Evolutionary conservation across 2,888 invertebrate genomes (phyloP), one percentile per base, ranked within the genome.

Genomic region (Noctua janthe): DNA sequence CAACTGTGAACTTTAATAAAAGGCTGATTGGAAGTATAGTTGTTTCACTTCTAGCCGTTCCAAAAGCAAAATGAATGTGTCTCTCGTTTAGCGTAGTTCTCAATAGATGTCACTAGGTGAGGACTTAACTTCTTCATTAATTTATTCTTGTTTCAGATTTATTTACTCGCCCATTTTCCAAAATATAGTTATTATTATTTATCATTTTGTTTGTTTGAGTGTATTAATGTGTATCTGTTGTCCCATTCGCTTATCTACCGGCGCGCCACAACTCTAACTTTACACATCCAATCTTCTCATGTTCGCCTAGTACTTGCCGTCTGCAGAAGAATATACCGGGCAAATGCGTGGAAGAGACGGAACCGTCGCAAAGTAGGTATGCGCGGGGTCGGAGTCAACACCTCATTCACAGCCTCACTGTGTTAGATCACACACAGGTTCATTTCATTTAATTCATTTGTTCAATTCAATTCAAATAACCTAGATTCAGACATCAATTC

Each of bases 261-360:
- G n/a, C n/a, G 64, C 54, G 67, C 39, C 56, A 56, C 5, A 59
- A 54, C 15, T 17, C 56, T 2, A 8, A 67, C 11, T 7, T 35
- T 47, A 23, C 71, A 81, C 67, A 70, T 80, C 71, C 72, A 11
- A 39, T 20, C 49, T 11, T 47, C 17, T 83, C 47, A 81, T 88
- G 88, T 29, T 75, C 10, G 81, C 89, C 89, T 88, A 74, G 87
- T 88, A 86, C 80, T 81, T 17, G 13, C 69, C 43, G 80, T 83
- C 70, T 73, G 73, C 67, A 71, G 66, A 78, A 23, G 83, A 78
- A 76, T 86, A 78, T 84, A 81, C 73, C 85, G 87, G 82, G 86
- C 64, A 29, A 29, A 74, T 74, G 17, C 56, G 78, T 23, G 23
- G 47, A 43, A 62, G 77, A 47, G 35, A 20, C 67, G 35, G 59